Evolutionary conservation across 2,113 vertebrate species (phyloP).

Genomic region (Ceyx melanurus): DNA sequence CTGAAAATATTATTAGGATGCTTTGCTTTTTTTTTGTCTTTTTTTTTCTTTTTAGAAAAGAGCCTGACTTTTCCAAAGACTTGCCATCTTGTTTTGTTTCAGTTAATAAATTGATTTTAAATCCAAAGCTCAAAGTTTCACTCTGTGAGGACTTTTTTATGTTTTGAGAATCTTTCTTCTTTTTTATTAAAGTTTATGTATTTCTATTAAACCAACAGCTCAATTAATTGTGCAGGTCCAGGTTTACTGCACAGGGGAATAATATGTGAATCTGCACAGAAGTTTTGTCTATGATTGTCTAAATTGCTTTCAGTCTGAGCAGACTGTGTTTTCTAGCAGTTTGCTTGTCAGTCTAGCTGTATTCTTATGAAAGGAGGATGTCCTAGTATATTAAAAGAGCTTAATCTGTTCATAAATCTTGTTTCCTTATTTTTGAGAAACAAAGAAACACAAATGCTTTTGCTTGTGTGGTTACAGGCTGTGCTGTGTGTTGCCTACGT

Average conservation of each 20-base stretch:
- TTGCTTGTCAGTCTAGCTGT: background rate
- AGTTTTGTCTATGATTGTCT: background rate
- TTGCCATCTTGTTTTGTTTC: background rate
- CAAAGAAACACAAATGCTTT: background rate
- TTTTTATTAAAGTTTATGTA: background rate
- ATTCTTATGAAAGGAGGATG: background rate
- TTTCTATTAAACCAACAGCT: background rate
- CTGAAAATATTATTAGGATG: background rate
- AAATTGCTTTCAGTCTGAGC: background rate
- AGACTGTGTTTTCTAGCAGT: background rate
- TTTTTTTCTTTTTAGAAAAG: background rate
- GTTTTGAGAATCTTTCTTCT: background rate
- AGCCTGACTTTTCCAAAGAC: background rate
- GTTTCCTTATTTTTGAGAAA: background rate
- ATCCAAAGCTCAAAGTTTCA: background rate
- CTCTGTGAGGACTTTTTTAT: background rate
- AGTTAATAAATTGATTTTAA: background rate
- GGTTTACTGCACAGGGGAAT: background rate
- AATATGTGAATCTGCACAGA: background rate
- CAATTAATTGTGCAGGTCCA: background rate
- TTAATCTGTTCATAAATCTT: background rate
- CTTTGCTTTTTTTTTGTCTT: background rate
- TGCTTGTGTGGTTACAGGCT: background rate
- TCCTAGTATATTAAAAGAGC: background rate
- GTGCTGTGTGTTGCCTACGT: accelerated